Evolutionary conservation across 2,797 vertebrate genomes (phyloP).

Genomic region (Euphonia xanthogaster): DNA sequence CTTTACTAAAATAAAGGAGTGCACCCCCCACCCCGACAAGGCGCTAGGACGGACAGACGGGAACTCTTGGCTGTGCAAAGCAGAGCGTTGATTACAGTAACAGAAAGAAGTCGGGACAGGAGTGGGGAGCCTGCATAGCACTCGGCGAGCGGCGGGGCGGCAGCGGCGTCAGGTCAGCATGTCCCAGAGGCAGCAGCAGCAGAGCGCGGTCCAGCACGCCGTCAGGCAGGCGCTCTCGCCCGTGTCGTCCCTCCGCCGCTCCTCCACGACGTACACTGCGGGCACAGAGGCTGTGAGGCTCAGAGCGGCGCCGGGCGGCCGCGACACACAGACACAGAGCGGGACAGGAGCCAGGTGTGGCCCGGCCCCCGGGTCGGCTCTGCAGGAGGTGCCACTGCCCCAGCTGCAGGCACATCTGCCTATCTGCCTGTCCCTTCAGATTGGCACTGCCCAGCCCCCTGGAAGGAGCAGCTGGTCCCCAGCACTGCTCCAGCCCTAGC

Average conservation of each 20-base stretch:
- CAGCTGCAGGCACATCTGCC: too few relatives aligned
- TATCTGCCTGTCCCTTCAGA: rapidly evolving
- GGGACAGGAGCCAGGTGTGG: background rate
- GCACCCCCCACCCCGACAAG: conserved; percentile 55
- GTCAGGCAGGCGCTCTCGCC: conserved; percentile 84
- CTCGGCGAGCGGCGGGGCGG: conserved; percentile 21
- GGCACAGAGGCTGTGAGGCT: background rate
- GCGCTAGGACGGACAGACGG: conserved; percentile 65
- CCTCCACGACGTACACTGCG: conserved; percentile 93
- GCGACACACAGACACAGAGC: rapidly evolving
- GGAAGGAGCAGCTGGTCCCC: rapidly evolving
- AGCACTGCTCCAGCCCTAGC: background rate
- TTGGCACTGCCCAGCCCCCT: background rate
- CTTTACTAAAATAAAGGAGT: conserved; percentile 73
- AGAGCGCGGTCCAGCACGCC: conserved; percentile 86
- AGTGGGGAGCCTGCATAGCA: conserved; percentile 39
- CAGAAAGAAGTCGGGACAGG: conserved; percentile 58
- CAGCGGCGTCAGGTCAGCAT: conserved; percentile 82
- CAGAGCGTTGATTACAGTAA: conserved; percentile 73
- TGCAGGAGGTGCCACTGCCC: background rate
- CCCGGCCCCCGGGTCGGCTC: background rate
- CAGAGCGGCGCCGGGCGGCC: too few relatives aligned
- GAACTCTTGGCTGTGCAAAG: conserved; percentile 68
- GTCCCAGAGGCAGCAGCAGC: conserved; percentile 94
- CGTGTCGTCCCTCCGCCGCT: conserved; percentile 86